phyloP scores from a whole-genome alignment of 2,888 invertebrate genomes.

The Balanococcus diminutus region DNA sequence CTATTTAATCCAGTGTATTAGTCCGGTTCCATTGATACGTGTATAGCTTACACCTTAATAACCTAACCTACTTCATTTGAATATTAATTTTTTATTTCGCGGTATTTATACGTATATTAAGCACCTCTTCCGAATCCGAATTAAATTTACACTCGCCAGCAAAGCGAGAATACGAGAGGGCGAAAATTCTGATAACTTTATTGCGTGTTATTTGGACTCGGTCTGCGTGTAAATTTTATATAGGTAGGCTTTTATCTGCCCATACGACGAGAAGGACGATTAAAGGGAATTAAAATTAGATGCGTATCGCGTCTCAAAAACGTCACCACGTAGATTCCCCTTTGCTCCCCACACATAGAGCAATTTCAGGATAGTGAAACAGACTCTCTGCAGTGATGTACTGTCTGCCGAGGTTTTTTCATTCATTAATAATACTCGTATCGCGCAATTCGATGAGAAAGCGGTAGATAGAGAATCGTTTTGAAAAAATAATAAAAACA shows the following conservation, averaged over 20 bases:
- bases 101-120: background rate
- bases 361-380: background rate
- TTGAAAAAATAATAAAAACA: background rate
- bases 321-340: background rate
- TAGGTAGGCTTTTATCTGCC: too few species aligned
- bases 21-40: conserved; percentile 28
- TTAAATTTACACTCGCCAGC: background rate
- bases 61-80: conserved; percentile 4
- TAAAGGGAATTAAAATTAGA: conserved; percentile 38
- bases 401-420: background rate
- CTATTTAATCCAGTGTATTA: background rate
- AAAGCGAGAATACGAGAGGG: background rate
- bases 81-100: background rate
- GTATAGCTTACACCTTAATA: background rate
- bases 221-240: conserved; percentile 19
- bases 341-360: background rate
- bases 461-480: background rate
- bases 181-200: conserved; percentile 26
- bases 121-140: background rate
- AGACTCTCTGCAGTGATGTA: background rate
- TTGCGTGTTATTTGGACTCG: conserved; percentile 32
- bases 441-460: background rate
- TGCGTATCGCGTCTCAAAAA: background rate
- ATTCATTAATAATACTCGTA: background rate
- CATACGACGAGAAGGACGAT: background rate